Base-by-base conservation (phyloP, 2,888 invertebrate genomes). In the Nomada fucata region DNA sequence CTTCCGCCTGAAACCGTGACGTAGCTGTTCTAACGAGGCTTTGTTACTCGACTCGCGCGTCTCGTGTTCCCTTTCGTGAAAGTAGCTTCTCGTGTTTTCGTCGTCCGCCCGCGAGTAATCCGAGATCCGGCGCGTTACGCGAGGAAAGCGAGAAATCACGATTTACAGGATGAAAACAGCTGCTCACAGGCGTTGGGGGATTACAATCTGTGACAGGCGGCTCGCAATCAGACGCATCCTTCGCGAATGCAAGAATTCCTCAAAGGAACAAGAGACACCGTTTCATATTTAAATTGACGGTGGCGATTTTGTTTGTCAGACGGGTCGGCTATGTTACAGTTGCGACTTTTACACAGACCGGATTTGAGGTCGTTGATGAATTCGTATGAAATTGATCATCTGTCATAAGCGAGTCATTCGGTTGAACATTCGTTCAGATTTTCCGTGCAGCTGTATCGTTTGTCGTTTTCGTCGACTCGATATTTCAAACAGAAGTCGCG, bases 31-130 rank as follows among this genome's bases (percentile, higher is more conserved):
- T 80, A 83, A 79, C 83, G 85, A 80, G 76, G 60, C 74, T 88
- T 86, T 88, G 87, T 87, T 86, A 84, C 79, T 65, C 68, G 84
- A 64, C 61, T 67, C 73, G 77, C 71, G 57, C 64, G 73, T 80
- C 84, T 87, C 79, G 81, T 74, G 73, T 86, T 84, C 70, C 65
- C 9, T 47, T 36, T n/a, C 76, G 80, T 55, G 85, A 86, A 88
- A 86, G 88, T 83, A 50, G 69, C 84, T 80, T 84, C 86, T 83
- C 82, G 76, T 84, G 78, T 86, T 88, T 86, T 82, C 76, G 74
- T 64, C 73, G 70, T 70, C 72, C 65, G 73, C 55, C 20, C 53
- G 70, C 69, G 50, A 47, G 84, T 87, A 87, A 88, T 73, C 47
- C 79, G 88, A 87, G 85, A 76, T 23, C 29, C 10, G 47, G 9